Evolutionary conservation across 2,888 invertebrate species (phyloP).

Genomic region (Mesorhabditis sp.): DNA sequence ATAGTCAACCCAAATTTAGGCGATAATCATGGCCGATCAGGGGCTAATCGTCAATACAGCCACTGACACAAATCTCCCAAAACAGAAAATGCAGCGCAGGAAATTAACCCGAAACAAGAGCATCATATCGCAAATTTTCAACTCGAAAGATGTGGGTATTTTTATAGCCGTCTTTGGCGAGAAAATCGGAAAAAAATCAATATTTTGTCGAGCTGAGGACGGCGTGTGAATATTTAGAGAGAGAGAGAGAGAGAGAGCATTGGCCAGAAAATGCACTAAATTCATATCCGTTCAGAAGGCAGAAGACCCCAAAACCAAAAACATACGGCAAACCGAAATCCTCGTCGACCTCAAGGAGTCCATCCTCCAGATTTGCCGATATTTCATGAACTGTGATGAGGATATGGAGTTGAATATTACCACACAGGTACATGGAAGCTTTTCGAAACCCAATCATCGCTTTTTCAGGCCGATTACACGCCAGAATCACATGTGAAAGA

Average conservation of each 20-base stretch:
- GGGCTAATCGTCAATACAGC: constrained; percentile 83
- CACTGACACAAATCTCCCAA: constrained; percentile 79
- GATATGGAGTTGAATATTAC: constrained; percentile 66
- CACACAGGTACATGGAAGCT: constrained; percentile 26
- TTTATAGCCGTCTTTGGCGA: background rate
- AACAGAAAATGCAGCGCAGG: constrained; percentile 70
- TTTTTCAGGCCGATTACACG: constrained; percentile 76
- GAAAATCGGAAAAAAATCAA: no score
- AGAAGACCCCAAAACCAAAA: constrained; percentile 71
- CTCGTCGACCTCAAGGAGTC: constrained; percentile 94
- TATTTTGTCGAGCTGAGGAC: no score
- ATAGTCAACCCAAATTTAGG: constrained; percentile 58
- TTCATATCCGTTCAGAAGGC: constrained; percentile 22
- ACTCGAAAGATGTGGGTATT: constrained; percentile 34
- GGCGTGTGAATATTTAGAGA: background rate
- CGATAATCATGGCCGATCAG: constrained; percentile 93
- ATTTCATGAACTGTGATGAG: constrained; percentile 86
- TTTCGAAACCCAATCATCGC: background rate
- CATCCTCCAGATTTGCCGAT: constrained; percentile 84
- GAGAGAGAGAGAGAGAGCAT: constrained; percentile 32
- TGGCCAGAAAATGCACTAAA: constrained; percentile 67
- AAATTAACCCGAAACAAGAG: constrained; percentile 87
- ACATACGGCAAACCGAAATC: constrained; percentile 95
- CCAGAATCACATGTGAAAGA: constrained; percentile 92
- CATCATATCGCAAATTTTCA: constrained; percentile 63